phyloP scores from a whole-genome alignment of 2,888 invertebrate genomes.

The Byasa hedistus region DNA sequence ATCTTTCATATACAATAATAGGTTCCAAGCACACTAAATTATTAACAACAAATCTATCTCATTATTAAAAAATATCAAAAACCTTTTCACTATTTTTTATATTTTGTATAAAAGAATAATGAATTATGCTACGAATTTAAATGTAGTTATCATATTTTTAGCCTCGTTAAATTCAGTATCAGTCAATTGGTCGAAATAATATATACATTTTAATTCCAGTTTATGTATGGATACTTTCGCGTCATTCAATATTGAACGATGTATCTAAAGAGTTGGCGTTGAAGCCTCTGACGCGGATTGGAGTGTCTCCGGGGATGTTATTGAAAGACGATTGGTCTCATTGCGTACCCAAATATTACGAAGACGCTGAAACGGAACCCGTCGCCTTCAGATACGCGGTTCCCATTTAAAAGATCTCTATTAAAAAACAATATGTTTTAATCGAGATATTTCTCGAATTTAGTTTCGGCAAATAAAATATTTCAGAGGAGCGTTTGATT shows the following conservation, averaged over 20 bases:
- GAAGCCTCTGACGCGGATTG: slow-evolving; percentile 50
- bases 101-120: too few species aligned
- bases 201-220: slow-evolving; percentile 52
- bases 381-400: slow-evolving; percentile 60
- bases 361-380: slow-evolving; percentile 51
- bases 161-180: too few species aligned
- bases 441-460: neutral
- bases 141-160: too few species aligned
- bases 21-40: too few species aligned
- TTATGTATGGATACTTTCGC: slow-evolving; percentile 67
- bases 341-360: slow-evolving; percentile 61
- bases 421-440: neutral
- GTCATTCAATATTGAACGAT: slow-evolving; percentile 53
- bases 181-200: too few species aligned
- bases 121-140: too few species aligned
- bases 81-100: too few species aligned
- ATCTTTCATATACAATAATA: too few species aligned
- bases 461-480: neutral
- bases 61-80: too few species aligned
- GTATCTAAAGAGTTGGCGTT: slow-evolving; percentile 60
- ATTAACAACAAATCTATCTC: too few species aligned
- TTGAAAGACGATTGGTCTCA: slow-evolving; percentile 51
- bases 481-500: neutral
- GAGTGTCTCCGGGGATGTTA: slow-evolving; percentile 43
- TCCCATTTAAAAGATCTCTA: slow-evolving; percentile 40